These are phyloP conservation scores for Dendrolimus kikuchii DNA, from an alignment of 1,140 invertebrate genomes.

Conservation along the genomic window DNA sequence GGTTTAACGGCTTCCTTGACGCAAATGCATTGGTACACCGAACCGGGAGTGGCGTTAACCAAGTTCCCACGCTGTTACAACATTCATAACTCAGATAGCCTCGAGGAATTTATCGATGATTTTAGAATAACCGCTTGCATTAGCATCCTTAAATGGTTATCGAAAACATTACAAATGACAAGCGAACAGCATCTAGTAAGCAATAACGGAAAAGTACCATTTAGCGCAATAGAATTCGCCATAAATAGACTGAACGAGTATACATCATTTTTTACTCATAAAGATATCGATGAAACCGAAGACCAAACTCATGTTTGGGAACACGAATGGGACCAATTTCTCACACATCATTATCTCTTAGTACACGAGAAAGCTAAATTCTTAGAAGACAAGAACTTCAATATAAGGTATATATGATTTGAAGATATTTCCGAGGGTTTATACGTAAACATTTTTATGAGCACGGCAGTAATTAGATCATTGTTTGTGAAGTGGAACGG, in stretches of 20 bases:
- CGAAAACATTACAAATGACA: constrained; percentile 72
- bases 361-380: constrained; percentile 77
- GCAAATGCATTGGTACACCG: constrained; percentile 92
- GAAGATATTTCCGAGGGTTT: constrained; percentile 3
- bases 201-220: constrained; percentile 78
- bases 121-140: constrained; percentile 91
- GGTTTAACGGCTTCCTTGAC: constrained; percentile 86
- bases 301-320: constrained; percentile 77
- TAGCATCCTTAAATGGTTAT: constrained; percentile 84
- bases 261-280: constrained; percentile 82
- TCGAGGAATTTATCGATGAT: constrained; percentile 91
- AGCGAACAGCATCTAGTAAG: constrained; percentile 74
- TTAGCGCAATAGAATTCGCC: constrained; percentile 84
- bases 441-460: constrained; percentile 10
- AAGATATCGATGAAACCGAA: constrained; percentile 88
- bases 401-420: constrained; percentile 40
- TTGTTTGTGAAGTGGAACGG: constrained; percentile 15
- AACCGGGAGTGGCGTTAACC: constrained; percentile 84
- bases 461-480: constrained; percentile 13
- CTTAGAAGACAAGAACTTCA: constrained; percentile 51
- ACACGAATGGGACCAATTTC: constrained; percentile 90
- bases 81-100: constrained; percentile 88
- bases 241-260: constrained; percentile 84
- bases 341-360: constrained; percentile 82
- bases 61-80: constrained; percentile 93